Conservation (phyloP, 1,140 invertebrate species). For the Macrobrachium rosenbergii region DNA sequence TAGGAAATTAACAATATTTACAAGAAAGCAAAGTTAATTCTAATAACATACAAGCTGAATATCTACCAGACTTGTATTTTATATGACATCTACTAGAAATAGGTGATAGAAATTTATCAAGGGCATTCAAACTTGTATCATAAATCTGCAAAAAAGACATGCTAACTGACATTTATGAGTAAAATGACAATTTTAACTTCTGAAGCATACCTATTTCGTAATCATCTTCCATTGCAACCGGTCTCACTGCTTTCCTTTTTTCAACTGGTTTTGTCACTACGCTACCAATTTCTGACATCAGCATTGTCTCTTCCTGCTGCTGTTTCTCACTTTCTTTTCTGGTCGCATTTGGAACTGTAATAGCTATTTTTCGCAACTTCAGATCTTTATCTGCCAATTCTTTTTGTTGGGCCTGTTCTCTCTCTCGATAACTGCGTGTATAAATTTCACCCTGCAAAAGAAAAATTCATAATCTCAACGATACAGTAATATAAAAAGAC, state of each 20-base stretch:
- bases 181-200: too few species aligned
- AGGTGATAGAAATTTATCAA: too few species aligned
- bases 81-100: too few species aligned
- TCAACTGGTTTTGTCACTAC: conserved; percentile 24
- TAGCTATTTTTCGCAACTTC: conserved; percentile 55
- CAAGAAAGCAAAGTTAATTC: too few species aligned
- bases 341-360: conserved; percentile 59
- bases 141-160: too few species aligned
- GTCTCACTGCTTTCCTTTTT: conserved; percentile 2
- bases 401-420: conserved; percentile 52
- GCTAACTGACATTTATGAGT: too few species aligned
- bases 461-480: not conserved
- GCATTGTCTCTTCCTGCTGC: conserved; percentile 22
- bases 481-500: too few species aligned
- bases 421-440: conserved; percentile 62
- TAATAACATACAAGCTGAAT: too few species aligned
- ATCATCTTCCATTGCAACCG: not conserved
- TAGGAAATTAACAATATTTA: not conserved
- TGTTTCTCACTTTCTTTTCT: conserved; percentile 46
- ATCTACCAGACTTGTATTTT: too few species aligned
- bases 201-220: too few species aligned
- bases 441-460: conserved; percentile 59
- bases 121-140: too few species aligned
- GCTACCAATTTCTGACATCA: conserved; percentile 6
- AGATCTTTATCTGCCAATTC: conserved; percentile 43